Evolutionary conservation across 2,797 vertebrate species (phyloP), one percentile per base, ranked within the genome.

Genomic region (Rhabdophis nuchalis): DNA sequence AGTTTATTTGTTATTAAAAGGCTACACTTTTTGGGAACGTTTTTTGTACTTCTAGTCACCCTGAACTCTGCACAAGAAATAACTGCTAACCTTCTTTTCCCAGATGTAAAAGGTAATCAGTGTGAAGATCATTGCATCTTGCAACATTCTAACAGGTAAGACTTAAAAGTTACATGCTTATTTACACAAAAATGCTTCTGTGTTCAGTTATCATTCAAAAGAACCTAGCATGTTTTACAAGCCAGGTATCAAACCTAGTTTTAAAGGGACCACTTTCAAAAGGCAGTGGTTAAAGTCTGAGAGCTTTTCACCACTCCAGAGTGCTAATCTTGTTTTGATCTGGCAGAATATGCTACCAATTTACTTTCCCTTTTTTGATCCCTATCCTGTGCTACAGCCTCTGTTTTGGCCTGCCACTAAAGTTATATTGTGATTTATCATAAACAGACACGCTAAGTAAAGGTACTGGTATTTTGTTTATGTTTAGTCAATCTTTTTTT

Each of bases 61-160:
- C 18, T 89, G 13, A 20, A 3, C 23, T 25, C 7, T 87, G 56
- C 64, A 50, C 82, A 85, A 10, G 89, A 68, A 0, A 14, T 14
- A 3, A 86, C 2, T 6, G 90, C 94, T 90, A 92, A 32, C 89
- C 64, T 93, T 93, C 94, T 93, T 18, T 89, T 95, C 93, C 85
- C 95, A 99, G 99, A 99, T 96, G 97, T 99, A 96, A 99, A 99
- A 96, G 98, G 98, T 64, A 98, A 98, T 90, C 94, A 96, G 7
- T 97, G 98, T 94, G 99, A 99, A 95, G 99, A 99, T 94, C 99
- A 99, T 91, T 99, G 99, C 96, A 96, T 99, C 95, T 96, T 99
- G 82, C 99, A 99, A 92, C 99, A 99, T 95, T 99, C 99, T 92
- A 99, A 99, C 97, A 98, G 99, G 99, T 98, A 97, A 97, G 96